Base-by-base conservation (phyloP, 1,140 invertebrate species). In the Caenorhabditis remanei region DNA sequence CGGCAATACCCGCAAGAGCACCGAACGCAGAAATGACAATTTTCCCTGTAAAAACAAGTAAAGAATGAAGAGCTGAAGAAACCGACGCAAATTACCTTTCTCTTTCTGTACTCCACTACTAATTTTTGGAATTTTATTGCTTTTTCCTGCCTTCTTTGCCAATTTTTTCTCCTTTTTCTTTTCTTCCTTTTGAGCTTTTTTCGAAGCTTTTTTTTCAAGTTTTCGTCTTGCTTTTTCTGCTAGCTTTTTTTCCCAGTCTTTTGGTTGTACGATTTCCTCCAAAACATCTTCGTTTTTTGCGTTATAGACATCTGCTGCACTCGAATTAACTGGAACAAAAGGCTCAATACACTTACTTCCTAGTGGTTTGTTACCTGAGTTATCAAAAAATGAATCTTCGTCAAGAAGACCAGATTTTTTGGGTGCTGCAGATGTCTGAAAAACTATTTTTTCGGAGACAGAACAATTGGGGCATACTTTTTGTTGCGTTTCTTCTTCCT, bases 141-240 rank as follows among this genome's bases (percentile, higher is more conserved):
- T 46, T 50, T 79, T 79, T n/a, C 1, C 21, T 0, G 71, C 43
- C 53, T 50, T 24, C 53, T 79, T 79, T 14, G 46, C 46, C 7
- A 43, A 14, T 24, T 79, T 79, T 50, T 50, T 79, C 40, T 53
- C 46, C 9, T 79, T 50, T 32, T 79, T 79, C 53, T 9, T 48
- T 24, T 79, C 19, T 24, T 24, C 11, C 19, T 79, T 79, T 32
- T 50, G 71, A 11, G 71, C 71, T 79, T 79, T 79, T 50, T 79
- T 79, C n/a, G 53, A 21, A 50, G 71, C 71, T 43, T 79, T 79
- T 24, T 79, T 79, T 24, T 79, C 71, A 13, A 79, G 21, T 24
- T 79, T 79, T 24, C 14, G 50, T 41, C 21, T 79, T 50, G 43
- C 71, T 24, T 79, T 79, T 24, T 79, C 71, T 4, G 71, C 71